phyloP scores from a whole-genome alignment of 1,140 invertebrate genomes.

The Theocolax elegans region DNA sequence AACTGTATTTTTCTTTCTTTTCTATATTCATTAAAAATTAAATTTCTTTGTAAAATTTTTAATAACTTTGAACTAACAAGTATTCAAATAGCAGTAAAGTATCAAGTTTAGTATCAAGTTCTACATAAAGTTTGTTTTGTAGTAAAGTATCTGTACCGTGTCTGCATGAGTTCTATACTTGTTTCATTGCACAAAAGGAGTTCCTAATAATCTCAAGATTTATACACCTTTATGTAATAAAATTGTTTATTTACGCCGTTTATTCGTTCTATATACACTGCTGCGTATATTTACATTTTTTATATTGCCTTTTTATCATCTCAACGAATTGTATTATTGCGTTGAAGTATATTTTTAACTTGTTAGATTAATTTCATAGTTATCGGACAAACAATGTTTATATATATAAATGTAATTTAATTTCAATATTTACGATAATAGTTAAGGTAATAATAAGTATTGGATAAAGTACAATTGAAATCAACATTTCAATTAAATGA shows the following conservation, averaged over 20 bases:
- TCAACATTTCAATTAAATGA: no score
- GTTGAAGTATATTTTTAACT: no score
- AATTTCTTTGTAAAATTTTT: neutral
- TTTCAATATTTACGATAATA: no score
- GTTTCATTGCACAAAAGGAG: constrained; percentile 17
- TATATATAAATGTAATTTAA: no score
- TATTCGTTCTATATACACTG: no score
- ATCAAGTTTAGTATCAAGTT: constrained; percentile 25
- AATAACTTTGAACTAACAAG: constrained; percentile 14
- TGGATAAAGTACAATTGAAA: no score
- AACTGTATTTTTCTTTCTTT: neutral
- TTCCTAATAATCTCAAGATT: neutral
- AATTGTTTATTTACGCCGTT: neutral
- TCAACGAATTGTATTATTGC: no score
- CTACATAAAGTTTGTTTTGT: constrained; percentile 11
- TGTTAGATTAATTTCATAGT: no score
- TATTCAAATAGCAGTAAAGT: neutral
- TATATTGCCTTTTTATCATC: no score
- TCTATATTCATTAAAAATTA: neutral
- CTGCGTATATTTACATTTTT: no score
- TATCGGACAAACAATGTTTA: no score
- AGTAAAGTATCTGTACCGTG: neutral
- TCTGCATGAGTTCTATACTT: neutral
- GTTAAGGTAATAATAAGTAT: no score
- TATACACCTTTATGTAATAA: neutral